A percentile compares a stretch with the other conserved stretches of the same genome.
These are phyloP conservation scores for Pogonus chalceus DNA, from an alignment of 1,140 invertebrate genomes.

Conservation along the genomic window DNA sequence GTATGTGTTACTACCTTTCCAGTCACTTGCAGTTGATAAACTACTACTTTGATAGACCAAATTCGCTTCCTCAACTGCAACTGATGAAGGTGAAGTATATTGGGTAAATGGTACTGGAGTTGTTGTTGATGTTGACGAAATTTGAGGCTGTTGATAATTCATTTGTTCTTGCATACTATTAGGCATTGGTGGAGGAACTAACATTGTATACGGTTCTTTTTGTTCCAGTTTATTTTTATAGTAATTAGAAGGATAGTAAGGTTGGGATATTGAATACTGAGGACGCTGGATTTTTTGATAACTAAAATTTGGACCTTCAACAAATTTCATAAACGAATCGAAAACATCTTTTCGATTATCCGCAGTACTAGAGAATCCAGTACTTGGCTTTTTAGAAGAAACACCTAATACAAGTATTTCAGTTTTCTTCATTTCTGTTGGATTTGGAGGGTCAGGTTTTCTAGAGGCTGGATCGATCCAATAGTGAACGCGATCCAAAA, in stretches of 20 bases:
- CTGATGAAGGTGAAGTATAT: slow-evolving; percentile 29
- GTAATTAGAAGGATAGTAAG: slow-evolving; percentile 28
- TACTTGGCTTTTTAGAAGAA: slow-evolving; percentile 51
- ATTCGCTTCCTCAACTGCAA: slow-evolving; percentile 47
- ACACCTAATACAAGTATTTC: slow-evolving; percentile 59
- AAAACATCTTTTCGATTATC: slow-evolving; percentile 24
- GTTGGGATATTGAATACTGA: slow-evolving; percentile 19
- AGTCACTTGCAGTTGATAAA: slow-evolving; percentile 33
- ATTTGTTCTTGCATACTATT: slow-evolving; percentile 25
- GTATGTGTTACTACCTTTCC: slow-evolving; percentile 33
- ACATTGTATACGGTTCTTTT: slow-evolving; percentile 47
- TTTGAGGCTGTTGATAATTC: slow-evolving; percentile 23
- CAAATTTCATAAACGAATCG: slow-evolving; percentile 38
- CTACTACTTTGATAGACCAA: slow-evolving; percentile 50
- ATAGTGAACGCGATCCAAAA: slow-evolving; percentile 62
- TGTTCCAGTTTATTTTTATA: slow-evolving; percentile 34
- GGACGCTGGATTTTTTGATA: slow-evolving; percentile 26
- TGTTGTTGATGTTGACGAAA: slow-evolving; percentile 20
- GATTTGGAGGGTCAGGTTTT: slow-evolving; percentile 31
- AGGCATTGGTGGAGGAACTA: slow-evolving; percentile 56
- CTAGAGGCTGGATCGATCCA: slow-evolving; percentile 50
- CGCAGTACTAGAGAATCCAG: slow-evolving; percentile 30
- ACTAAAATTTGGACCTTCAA: slow-evolving; percentile 38
- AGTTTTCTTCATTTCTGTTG: slow-evolving; percentile 42
- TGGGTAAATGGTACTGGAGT: slow-evolving; percentile 10